A percentile compares a stretch with the other conserved stretches of the same genome.
These are phyloP conservation scores for Macaria liturata DNA, from an alignment of 2,888 invertebrate genomes.

Conservation along the genomic window DNA sequence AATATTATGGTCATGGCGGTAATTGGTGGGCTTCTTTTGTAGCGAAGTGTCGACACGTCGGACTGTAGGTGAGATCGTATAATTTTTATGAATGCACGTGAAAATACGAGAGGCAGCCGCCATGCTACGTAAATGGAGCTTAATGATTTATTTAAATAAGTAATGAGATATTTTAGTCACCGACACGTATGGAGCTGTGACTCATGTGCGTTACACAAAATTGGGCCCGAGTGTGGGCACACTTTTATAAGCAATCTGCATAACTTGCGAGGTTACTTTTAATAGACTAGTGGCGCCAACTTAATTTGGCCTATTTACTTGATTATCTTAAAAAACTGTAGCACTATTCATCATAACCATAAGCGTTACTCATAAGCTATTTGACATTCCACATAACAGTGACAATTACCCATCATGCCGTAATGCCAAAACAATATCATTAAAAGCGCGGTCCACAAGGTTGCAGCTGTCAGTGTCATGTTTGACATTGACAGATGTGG, in stretches of 20 bases:
- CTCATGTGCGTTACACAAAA: background rate
- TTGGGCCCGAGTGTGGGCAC: background rate
- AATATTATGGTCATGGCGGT: conserved; percentile 26
- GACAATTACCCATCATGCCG: conserved; percentile 11
- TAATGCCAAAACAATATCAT: conserved; percentile 20
- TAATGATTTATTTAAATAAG: conserved; percentile 2
- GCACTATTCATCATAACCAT: no score
- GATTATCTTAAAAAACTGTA: no score
- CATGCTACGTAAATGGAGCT: background rate
- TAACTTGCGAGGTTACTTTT: no score
- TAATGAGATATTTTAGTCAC: background rate
- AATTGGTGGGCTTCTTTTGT: conserved; percentile 26
- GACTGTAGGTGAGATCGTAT: conserved; percentile 11
- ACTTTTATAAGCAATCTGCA: background rate
- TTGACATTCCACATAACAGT: no score
- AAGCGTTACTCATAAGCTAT: no score
- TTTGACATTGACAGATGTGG: conserved; percentile 33
- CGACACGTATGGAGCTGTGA: background rate
- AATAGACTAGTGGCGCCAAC: no score
- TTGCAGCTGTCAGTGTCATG: conserved; percentile 31
- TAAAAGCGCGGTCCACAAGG: conserved; percentile 22
- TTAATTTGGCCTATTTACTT: no score
- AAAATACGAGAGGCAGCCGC: conserved; percentile 2
- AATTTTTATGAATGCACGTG: conserved; percentile 11
- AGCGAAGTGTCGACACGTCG: conserved; percentile 11